phyloP scores from a whole-genome alignment of 2,797 vertebrate genomes.

The Manis crassicaudata region DNA sequence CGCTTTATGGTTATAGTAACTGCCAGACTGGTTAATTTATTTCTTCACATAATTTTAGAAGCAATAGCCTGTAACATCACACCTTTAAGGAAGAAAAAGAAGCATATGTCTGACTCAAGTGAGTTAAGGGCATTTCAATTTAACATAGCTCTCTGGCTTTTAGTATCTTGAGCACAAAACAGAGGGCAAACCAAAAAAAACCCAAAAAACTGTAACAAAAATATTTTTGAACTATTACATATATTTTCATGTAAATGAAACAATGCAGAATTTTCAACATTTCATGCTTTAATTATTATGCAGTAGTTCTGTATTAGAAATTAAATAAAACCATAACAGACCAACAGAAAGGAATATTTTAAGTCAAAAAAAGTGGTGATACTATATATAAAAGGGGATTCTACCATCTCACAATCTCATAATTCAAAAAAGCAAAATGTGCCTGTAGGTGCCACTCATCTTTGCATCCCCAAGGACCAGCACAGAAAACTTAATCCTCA shows the following conservation, averaged over 20 bases:
- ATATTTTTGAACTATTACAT: neutral
- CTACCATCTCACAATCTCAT: neutral
- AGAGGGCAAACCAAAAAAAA: neutral
- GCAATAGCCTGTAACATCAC: neutral
- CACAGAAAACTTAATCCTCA: neutral
- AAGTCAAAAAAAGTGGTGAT: neutral
- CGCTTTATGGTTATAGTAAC: neutral
- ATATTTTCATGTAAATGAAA: neutral
- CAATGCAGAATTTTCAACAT: neutral
- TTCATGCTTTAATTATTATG: neutral
- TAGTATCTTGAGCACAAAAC: neutral
- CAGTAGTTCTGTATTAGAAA: neutral
- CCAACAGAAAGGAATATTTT: neutral
- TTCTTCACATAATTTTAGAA: conserved; percentile 12
- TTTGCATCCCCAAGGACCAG: neutral
- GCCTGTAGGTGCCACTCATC: neutral
- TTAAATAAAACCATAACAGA: conserved; percentile 15
- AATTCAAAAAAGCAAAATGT: neutral
- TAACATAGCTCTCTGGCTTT: conserved; percentile 12
- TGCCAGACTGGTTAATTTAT: neutral
- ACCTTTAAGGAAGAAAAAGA: neutral
- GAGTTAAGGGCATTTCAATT: neutral
- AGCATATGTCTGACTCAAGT: neutral
- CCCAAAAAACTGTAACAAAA: neutral
- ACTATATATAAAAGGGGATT: neutral